These are phyloP conservation scores for Acronicta leporina DNA, from an alignment of 2,888 invertebrate species.

Conservation along the genomic window DNA sequence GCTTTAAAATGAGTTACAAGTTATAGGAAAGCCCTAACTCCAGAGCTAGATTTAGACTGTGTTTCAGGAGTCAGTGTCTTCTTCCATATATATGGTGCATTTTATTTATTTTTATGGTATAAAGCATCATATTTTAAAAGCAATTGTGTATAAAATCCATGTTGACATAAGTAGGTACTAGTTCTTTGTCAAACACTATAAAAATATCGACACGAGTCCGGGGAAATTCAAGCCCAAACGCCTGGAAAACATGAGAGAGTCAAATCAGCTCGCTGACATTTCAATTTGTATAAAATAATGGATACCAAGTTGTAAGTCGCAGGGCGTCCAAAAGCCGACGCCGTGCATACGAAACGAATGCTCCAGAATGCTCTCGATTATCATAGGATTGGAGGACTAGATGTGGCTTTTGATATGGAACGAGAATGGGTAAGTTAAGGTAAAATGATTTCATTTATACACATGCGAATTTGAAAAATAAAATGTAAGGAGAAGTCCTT, in stretches of 20 bases:
- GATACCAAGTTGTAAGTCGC: conserved; percentile 63
- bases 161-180: too few species aligned
- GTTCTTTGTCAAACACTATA: neutral
- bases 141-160: too few species aligned
- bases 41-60: too few species aligned
- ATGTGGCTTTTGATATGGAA: conserved; percentile 27
- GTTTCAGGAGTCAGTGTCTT: too few species aligned
- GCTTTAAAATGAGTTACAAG: too few species aligned
- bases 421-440: conserved; percentile 2
- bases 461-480: neutral
- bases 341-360: conserved; percentile 63
- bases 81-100: too few species aligned
- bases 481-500: too few species aligned
- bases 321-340: conserved; percentile 57
- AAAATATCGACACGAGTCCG: conserved; percentile 4
- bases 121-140: too few species aligned
- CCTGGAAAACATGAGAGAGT: conserved; percentile 54
- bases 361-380: conserved; percentile 27
- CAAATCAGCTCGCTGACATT: conserved; percentile 72
- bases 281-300: conserved; percentile 80
- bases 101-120: too few species aligned
- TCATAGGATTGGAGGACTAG: conserved; percentile 34
- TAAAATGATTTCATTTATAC: conserved; percentile 15
- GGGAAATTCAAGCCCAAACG: conserved; percentile 22
- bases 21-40: too few species aligned